Base-by-base conservation (phyloP, 2,797 vertebrate genomes). In the Tragelaphus eurycerus region DNA sequence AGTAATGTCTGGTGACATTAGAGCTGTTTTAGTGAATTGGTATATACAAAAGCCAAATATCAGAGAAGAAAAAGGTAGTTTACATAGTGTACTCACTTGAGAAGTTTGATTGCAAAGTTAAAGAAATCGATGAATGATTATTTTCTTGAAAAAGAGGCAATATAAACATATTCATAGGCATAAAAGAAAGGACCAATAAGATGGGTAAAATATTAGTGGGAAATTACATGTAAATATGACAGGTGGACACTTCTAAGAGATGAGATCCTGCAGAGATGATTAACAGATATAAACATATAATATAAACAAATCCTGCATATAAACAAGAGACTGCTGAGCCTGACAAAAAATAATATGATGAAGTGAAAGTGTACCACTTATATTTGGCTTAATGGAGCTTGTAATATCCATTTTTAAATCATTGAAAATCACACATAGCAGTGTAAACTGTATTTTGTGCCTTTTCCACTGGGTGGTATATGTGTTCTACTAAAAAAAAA, bases 391-490 rank as follows among this genome's bases (percentile, higher is more conserved):
- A 67, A 57, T 21, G 94, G 31, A 92, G 76, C 94, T 87, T 93
- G 60, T 95, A 87, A 86, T 89, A 46, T 5, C 12, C 50, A n/a
- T 38, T 94, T 94, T 82, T 94, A 87, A 89, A 59, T 95, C 52
- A 90, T 59, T 96, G 74, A 79, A 89, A 91, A 93, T 50, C 31
- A 87, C 16, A 88, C 55, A 59, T 74, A 55, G 48, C 96, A 91
- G 81, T 86, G 11, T 93, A 95, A 91, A 89, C 64, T 97, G 82
- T 89, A 57, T 89, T 97, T 94, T 95, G 60, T 57, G 48, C 31
- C 9, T 94, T 98, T 97, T 94, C 97, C 96, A 95, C 89, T 94
- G 86, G 95, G 93, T 97, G 97, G 94, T 96, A 50, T 86, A 64
- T 95, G 62, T 94, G 91, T 94, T 91, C 94, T 93, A 86, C 43